Conservation (phyloP, 2,113 vertebrate species). For the Plectropomus leopardus region DNA sequence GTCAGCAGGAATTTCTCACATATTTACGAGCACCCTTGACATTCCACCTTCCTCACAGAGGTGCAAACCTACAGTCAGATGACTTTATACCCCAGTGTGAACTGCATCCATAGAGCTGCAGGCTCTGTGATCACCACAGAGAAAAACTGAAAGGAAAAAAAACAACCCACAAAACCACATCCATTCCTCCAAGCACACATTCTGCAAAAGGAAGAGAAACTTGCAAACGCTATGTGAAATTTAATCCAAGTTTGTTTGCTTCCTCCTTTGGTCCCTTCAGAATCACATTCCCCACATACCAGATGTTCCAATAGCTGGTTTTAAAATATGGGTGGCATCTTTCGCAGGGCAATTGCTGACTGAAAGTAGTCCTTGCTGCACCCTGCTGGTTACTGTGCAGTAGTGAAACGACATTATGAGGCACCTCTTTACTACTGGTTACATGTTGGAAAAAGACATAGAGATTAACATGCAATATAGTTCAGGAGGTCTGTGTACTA, state of each 20-base stretch:
- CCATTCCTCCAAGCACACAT: background rate
- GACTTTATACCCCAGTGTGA: constrained; percentile 18
- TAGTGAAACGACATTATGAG: background rate
- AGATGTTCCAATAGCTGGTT: background rate
- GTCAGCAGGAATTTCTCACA: constrained; percentile 30
- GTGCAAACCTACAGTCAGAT: constrained; percentile 42
- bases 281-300: background rate
- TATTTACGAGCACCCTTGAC: constrained; percentile 16
- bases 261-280: background rate
- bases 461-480: background rate
- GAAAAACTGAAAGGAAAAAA: background rate
- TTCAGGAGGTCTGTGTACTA: background rate
- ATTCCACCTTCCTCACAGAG: constrained; percentile 21
- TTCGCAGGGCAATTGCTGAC: background rate
- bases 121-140: background rate
- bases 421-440: too few species aligned
- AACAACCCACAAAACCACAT: too few species aligned
- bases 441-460: too few species aligned
- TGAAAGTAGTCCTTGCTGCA: constrained; percentile 27
- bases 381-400: constrained; percentile 41
- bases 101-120: background rate
- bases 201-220: background rate
- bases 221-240: background rate
- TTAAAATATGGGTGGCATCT: background rate
- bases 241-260: background rate